Conservation (phyloP, 2,888 invertebrate genomes). For the Tortrix viridana region DNA sequence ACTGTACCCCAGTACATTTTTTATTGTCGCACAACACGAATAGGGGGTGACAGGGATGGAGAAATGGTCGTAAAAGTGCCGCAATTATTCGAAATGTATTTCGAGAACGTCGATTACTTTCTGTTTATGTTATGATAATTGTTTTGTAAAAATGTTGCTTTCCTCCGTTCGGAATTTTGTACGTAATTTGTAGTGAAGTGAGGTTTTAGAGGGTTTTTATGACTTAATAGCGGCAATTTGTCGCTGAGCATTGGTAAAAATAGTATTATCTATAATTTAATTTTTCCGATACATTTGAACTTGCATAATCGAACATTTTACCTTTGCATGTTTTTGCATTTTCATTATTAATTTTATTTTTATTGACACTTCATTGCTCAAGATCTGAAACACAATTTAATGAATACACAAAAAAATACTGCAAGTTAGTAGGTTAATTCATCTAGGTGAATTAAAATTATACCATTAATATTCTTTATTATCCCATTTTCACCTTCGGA, state of each 20-base stretch:
- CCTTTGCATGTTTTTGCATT: no score
- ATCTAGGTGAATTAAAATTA: no score
- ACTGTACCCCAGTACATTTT: constrained; percentile 27
- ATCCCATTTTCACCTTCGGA: no score
- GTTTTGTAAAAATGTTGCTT: constrained; percentile 36
- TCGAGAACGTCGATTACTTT: constrained; percentile 35
- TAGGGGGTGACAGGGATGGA: constrained; percentile 32
- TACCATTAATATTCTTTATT: no score
- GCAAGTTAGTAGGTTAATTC: no score
- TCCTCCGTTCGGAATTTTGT: constrained; percentile 20
- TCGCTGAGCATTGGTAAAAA: constrained; percentile 8
- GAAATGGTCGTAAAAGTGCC: constrained; percentile 35
- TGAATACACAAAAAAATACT: no score
- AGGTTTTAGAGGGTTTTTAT: constrained; percentile 24
- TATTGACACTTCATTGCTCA: no score
- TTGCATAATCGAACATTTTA: no score
- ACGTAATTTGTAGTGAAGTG: constrained; percentile 23
- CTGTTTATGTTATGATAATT: constrained; percentile 37
- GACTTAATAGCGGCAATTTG: constrained; percentile 29
- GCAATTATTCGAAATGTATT: constrained; percentile 36
- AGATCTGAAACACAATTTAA: no score
- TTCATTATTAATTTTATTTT: no score
- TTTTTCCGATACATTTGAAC: not conserved
- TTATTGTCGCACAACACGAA: constrained; percentile 34
- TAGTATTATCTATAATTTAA: no score